A percentile compares a stretch with the other conserved stretches of the same genome.
Conservation (phyloP, 2,113 vertebrate species). For the Poeciliopsis retropinna region DNA sequence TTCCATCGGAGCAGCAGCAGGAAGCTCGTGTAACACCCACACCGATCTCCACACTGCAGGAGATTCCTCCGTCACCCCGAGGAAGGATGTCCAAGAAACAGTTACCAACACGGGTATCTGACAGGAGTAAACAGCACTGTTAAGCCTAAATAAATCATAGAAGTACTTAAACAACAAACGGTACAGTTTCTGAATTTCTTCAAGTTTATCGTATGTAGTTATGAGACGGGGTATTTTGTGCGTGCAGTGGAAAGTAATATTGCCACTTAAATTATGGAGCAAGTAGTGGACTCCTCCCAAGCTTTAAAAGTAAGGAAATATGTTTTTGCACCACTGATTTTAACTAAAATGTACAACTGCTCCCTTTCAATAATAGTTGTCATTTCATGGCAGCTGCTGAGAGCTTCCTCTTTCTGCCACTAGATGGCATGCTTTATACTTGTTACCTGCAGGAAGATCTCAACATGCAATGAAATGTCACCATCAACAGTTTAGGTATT, state of each 20-base stretch:
- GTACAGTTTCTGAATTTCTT: background rate
- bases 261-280: background rate
- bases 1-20: constrained; percentile 91
- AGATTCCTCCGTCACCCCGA: constrained; percentile 90
- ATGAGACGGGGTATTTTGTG: background rate
- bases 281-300: background rate
- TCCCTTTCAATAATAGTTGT: background rate
- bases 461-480: background rate
- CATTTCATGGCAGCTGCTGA: no score
- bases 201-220: background rate
- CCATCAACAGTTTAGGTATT: background rate
- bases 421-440: background rate
- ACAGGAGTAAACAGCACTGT: background rate
- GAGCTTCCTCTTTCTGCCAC: background rate
- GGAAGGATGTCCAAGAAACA: constrained; percentile 89
- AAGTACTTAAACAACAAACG: background rate
- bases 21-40: constrained; percentile 89
- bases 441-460: background rate
- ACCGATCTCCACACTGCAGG: constrained; percentile 89
- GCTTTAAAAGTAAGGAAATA: no score
- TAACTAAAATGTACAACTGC: background rate
- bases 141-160: background rate
- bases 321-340: background rate
- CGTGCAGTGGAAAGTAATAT: background rate
- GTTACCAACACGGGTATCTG: constrained; percentile 90